A percentile compares a stretch with the other conserved stretches of the same genome.
Conservation (phyloP, 2,113 vertebrate species). For the Camelus dromedarius region DNA sequence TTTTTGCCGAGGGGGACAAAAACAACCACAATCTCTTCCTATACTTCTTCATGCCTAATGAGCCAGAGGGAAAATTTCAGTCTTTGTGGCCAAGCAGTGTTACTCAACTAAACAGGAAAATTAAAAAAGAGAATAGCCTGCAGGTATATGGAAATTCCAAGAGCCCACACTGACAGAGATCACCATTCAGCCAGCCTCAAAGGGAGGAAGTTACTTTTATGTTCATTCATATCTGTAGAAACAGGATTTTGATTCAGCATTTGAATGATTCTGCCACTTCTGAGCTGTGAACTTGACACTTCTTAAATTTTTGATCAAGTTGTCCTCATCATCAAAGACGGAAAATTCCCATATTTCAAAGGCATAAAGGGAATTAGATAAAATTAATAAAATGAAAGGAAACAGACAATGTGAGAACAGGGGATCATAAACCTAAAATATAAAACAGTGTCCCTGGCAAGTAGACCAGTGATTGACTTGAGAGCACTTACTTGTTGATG, state of each 20-base stretch:
- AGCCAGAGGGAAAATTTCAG: neutral
- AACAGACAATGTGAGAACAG: neutral
- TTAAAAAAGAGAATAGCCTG: neutral
- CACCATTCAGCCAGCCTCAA: neutral
- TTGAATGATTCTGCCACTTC: neutral
- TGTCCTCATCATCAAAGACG: neutral
- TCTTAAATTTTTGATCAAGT: neutral
- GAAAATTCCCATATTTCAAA: neutral
- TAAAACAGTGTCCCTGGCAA: neutral
- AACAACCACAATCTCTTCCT: neutral
- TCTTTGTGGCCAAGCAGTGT: neutral
- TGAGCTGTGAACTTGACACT: neutral
- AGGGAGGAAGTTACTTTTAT: neutral
- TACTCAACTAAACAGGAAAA: neutral
- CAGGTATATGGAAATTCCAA: neutral
- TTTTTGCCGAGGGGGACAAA: constrained; percentile 7
- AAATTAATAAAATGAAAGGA: neutral
- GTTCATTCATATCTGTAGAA: neutral
- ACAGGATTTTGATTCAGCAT: neutral
- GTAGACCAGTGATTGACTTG: neutral
- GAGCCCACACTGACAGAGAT: neutral
- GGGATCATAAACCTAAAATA: neutral
- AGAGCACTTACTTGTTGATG: neutral
- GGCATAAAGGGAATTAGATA: neutral
- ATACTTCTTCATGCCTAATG: constrained; percentile 5